These are phyloP conservation scores for Calliphora vomitoria DNA, from an alignment of 2,888 invertebrate species.

Conservation along the genomic window DNA sequence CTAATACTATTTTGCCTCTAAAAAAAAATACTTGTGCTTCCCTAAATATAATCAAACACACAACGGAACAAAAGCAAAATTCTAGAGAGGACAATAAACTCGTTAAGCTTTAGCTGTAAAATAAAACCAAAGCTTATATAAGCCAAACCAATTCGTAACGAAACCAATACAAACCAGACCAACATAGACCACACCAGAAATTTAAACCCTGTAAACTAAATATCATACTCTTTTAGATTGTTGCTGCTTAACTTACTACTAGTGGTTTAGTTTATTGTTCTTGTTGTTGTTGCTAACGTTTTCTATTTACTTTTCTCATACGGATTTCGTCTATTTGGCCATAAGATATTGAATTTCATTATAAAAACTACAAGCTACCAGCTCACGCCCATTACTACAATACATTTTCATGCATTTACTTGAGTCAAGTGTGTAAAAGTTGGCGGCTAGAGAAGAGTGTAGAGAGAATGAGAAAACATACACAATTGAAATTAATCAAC, in stretches of 20 bases:
- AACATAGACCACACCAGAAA: slow-evolving; percentile 7
- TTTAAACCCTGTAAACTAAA: slow-evolving; percentile 62
- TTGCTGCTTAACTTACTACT: slow-evolving; percentile 43
- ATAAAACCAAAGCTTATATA: slow-evolving; percentile 72
- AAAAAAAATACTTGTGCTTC: slow-evolving; percentile 25
- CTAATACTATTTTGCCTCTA: slow-evolving; percentile 58
- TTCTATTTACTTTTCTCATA: slow-evolving; percentile 64
- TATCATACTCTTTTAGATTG: slow-evolving; percentile 49
- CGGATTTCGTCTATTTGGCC: slow-evolving; percentile 69
- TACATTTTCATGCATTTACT: slow-evolving; percentile 34
- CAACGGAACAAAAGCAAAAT: slow-evolving; percentile 20
- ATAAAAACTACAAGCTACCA: slow-evolving; percentile 50
- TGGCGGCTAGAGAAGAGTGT: neutral
- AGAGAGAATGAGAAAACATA: slow-evolving; percentile 42
- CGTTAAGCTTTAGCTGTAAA: slow-evolving; percentile 74
- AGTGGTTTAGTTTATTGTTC: slow-evolving; percentile 50
- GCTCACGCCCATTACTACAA: slow-evolving; percentile 1
- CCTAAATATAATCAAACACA: neutral
- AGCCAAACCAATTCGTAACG: slow-evolving; percentile 56
- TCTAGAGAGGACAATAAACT: slow-evolving; percentile 73
- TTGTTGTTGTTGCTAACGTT: slow-evolving; percentile 39
- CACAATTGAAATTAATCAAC: slow-evolving; percentile 75
- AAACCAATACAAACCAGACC: slow-evolving; percentile 43
- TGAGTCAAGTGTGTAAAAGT: slow-evolving; percentile 19
- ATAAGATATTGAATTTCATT: slow-evolving; percentile 74